Conservation (phyloP, 2,113 vertebrate genomes). For the Erythrolamprus reginae region DNA sequence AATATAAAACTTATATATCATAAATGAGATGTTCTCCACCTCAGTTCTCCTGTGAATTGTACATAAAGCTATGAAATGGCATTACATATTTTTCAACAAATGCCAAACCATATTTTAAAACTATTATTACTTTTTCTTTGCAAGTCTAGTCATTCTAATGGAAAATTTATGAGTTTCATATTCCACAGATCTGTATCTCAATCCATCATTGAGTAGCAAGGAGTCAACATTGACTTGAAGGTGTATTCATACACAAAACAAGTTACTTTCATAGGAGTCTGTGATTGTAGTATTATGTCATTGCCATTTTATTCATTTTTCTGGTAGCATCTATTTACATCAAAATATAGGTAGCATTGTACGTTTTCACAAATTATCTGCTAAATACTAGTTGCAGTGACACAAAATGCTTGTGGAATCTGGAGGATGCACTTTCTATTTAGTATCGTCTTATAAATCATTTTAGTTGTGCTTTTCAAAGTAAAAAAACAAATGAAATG, state of each 20-base stretch:
- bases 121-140: background rate
- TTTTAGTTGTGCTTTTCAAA: background rate
- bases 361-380: background rate
- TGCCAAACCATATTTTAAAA: background rate
- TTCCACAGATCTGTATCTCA: background rate
- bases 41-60: background rate
- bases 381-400: background rate
- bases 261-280: background rate
- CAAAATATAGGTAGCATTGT: background rate
- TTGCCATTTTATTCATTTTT: background rate
- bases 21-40: background rate
- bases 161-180: background rate
- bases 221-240: background rate
- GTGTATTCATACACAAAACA: background rate
- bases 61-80: background rate
- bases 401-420: background rate
- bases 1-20: background rate
- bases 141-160: background rate
- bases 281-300: background rate
- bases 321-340: background rate
- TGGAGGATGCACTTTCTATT: background rate
- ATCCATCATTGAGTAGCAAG: background rate
- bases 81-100: background rate
- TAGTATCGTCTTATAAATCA: background rate
- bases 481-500: background rate